Base-by-base conservation (phyloP, 64 coral and sea anemone species). In the Trachythela sp. region DNA sequence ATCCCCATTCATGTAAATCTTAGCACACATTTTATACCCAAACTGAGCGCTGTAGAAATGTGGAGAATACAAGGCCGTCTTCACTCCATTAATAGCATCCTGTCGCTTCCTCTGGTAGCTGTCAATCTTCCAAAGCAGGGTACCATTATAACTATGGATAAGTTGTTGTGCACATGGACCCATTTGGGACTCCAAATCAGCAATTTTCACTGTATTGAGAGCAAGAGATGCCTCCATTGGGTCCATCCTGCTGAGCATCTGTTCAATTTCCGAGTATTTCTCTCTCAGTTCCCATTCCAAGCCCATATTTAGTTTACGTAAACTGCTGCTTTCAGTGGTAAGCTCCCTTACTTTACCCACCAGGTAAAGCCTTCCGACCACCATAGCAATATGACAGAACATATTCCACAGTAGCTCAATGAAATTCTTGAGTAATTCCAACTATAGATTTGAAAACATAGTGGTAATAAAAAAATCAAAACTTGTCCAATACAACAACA, bases 11-110 rank as follows among this genome's bases (percentile, higher is more conserved):
- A 86, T 70, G 17, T 92, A 88, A 4, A 92, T 39, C 15, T 80
- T 83, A 0, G 83, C n/a, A 84, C 84, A 80, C 29, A 92, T 38
- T 70, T 88, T 92, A 10, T 92, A 92, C 2, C 91, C 91, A 71
- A 84, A 92, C n/a, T 80, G 22, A 38, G n/a, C 54, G 9, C 86
- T 92, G 40, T 92, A 85, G 56, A 92, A 92, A 77, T 77, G 71
- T 33, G 71, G 71, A 38, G 9, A 18, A 27, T 77, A 35, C 14
- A 77, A 24, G 14, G 31, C 71, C 3, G 24, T 35, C 71, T 35
- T 77, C 14, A 38, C 71, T 14, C 71, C 71, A 35, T 38, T 77
- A 4, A 77, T 27, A 32, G 71, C 71, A 35, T 77, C 71, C 31
- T 77, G 71, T 17, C 31, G 71, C 30, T 77, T 77, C 26, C 26